Evolutionary conservation across 1,140 invertebrate genomes (phyloP).

Genomic region (Glomeris maerens): DNA sequence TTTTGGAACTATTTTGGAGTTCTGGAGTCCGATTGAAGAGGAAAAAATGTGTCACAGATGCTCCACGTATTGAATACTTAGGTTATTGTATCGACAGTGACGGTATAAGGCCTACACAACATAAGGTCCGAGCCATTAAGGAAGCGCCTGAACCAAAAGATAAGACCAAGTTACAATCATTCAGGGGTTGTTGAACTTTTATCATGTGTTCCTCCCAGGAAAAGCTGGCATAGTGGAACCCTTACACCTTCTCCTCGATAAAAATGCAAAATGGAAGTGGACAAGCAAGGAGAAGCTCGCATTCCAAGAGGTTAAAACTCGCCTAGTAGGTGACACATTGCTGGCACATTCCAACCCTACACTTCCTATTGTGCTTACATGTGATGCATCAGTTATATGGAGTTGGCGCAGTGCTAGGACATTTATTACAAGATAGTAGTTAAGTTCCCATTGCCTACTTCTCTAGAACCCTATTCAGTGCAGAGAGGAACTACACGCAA

Average conservation of each 20-base stretch:
- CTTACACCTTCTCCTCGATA: background rate
- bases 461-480: constrained; percentile 27
- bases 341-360: constrained; percentile 32
- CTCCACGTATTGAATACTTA: too few relatives aligned
- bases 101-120: constrained; percentile 2
- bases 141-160: constrained; percentile 4
- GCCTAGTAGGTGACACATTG: background rate
- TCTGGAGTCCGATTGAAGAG: constrained; percentile 18
- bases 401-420: constrained; percentile 34
- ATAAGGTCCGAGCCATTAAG: constrained; percentile 10
- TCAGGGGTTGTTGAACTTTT: background rate
- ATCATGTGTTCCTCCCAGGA: background rate
- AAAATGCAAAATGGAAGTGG: too few relatives aligned
- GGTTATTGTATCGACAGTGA: too few relatives aligned
- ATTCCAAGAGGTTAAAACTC: background rate
- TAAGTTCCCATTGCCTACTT: constrained; percentile 33
- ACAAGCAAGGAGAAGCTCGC: too few relatives aligned
- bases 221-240: background rate
- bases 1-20: constrained; percentile 12
- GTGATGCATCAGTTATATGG: too few relatives aligned
- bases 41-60: constrained; percentile 18
- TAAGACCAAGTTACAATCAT: background rate
- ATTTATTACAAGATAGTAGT: constrained; percentile 27
- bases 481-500: constrained; percentile 38
- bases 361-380: too few relatives aligned